Conservation (phyloP, 2,113 vertebrate genomes). For the Pomatostomus ruficeps region DNA sequence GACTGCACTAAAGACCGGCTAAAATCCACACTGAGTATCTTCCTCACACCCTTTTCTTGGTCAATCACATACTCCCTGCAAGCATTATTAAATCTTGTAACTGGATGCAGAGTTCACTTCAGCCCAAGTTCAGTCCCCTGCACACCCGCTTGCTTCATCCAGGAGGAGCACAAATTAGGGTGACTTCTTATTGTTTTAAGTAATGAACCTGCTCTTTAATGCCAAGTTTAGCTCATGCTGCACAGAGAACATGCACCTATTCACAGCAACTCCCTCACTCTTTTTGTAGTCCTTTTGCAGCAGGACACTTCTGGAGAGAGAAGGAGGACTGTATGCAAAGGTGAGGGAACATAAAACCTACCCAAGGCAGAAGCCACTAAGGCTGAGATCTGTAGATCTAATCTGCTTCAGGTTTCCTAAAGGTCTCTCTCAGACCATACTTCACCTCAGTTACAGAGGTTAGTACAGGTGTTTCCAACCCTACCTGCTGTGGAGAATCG, state of each 20-base stretch:
- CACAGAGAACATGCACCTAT: neutral
- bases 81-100: neutral
- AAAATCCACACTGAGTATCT: neutral
- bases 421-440: neutral
- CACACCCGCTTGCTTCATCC: neutral
- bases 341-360: neutral
- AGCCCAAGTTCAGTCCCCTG: neutral
- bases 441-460: neutral
- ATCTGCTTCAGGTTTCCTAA: neutral
- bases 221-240: neutral
- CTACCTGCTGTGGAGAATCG: neutral
- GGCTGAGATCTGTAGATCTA: neutral
- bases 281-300: neutral
- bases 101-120: neutral
- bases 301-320: neutral
- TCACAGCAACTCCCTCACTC: neutral
- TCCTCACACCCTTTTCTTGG: neutral
- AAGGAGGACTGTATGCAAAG: neutral
- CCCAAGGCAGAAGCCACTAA: neutral
- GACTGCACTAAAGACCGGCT: neutral
- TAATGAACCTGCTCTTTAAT: neutral
- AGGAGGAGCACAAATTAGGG: neutral
- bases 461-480: neutral
- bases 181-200: neutral
- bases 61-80: neutral